Conservation (phyloP, 92 coral and sea anemone genomes). For the Pocillopora meandrina region DNA sequence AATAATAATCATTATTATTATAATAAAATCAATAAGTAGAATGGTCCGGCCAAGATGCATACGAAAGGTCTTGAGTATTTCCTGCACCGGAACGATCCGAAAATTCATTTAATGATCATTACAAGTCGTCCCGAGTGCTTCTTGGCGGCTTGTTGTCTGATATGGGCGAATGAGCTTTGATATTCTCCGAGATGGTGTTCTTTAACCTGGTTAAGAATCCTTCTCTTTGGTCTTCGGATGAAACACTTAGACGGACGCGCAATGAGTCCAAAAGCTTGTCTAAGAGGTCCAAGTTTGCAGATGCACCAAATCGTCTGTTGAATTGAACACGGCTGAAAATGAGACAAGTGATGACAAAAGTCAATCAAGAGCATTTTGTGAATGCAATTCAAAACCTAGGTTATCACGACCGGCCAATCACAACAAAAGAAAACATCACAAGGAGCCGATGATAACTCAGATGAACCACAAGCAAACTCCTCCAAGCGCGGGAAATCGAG, state of each 20-base stretch:
- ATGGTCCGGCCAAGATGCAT: too few relatives aligned
- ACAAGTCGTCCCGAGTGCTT: neutral
- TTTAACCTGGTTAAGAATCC: slow-evolving; percentile 25
- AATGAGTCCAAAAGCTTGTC: slow-evolving; percentile 81
- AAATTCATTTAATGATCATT: too few relatives aligned
- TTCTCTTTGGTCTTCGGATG: slow-evolving; percentile 28
- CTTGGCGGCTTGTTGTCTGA: neutral
- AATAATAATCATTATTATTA: too few relatives aligned
- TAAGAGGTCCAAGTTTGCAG: slow-evolving; percentile 57
- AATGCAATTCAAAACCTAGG: too few relatives aligned
- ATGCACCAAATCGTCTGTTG: slow-evolving; percentile 54
- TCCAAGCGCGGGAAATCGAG: too few relatives aligned
- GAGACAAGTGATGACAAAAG: neutral
- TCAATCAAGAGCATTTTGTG: neutral
- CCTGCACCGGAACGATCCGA: too few relatives aligned
- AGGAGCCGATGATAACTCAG: too few relatives aligned
- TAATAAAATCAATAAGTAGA: too few relatives aligned
- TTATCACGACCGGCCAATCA: too few relatives aligned
- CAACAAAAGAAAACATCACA: too few relatives aligned
- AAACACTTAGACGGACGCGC: slow-evolving; percentile 46
- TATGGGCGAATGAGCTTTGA: neutral
- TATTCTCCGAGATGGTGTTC: slow-evolving; percentile 14
- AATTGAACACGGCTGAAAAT: slow-evolving; percentile 75
- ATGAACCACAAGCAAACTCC: too few relatives aligned
- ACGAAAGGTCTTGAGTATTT: too few relatives aligned